phyloP scores from a whole-genome alignment of 2,888 invertebrate species.

The Bursaphelenchus okinawaensis region DNA sequence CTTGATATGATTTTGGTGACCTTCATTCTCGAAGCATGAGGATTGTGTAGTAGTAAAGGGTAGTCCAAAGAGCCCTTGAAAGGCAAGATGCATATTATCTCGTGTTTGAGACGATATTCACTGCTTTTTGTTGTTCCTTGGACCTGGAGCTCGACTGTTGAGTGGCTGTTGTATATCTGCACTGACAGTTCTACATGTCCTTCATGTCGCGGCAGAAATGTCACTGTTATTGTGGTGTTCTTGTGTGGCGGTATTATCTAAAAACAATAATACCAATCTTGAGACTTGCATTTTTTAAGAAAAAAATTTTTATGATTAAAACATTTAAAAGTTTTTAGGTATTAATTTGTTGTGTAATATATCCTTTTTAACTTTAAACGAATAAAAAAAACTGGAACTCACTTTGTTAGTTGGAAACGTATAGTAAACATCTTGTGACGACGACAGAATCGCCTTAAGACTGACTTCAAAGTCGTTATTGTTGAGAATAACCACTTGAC shows the following conservation, averaged over 20 bases:
- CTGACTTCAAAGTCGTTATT: slow-evolving; percentile 81
- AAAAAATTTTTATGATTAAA: no score
- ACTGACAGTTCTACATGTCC: slow-evolving; percentile 76
- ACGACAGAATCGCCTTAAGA: slow-evolving; percentile 86
- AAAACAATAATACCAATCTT: slow-evolving; percentile 33
- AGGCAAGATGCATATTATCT: slow-evolving; percentile 83
- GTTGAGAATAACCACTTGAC: slow-evolving; percentile 80
- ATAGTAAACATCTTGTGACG: slow-evolving; percentile 88
- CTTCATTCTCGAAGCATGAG: slow-evolving; percentile 78
- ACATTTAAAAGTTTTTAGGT: no score
- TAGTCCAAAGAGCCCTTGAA: slow-evolving; percentile 83
- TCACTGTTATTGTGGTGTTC: slow-evolving; percentile 90
- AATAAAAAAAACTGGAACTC: no score
- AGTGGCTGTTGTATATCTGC: background rate
- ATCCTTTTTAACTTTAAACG: no score
- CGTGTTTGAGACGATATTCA: slow-evolving; percentile 82
- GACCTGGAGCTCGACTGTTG: slow-evolving; percentile 9
- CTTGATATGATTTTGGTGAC: slow-evolving; percentile 61
- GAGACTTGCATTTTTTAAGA: slow-evolving; percentile 1
- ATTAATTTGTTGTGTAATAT: no score
- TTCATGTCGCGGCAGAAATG: slow-evolving; percentile 85
- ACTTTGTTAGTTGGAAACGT: slow-evolving; percentile 94
- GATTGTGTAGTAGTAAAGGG: slow-evolving; percentile 87
- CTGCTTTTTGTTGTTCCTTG: slow-evolving; percentile 61
- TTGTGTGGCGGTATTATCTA: slow-evolving; percentile 81